Conservation (phyloP, 2,797 vertebrate genomes). For the Peromyscus attwateri region DNA sequence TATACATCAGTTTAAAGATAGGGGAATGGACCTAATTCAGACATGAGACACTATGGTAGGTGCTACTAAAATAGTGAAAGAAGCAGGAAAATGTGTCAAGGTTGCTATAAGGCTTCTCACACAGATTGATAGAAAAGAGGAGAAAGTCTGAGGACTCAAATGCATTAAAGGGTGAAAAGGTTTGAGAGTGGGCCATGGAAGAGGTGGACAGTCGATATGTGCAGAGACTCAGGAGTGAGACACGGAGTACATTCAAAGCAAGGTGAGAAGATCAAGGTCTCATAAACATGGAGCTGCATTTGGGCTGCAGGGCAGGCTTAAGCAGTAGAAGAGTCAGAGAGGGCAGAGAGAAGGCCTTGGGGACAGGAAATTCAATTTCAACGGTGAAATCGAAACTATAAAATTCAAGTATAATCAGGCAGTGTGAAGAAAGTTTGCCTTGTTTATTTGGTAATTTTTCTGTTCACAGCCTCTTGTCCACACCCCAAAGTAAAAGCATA, state of each 20-base stretch:
- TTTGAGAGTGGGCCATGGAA: fast-evolving
- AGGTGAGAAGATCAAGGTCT: not conserved
- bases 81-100: not conserved
- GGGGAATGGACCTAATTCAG: not conserved
- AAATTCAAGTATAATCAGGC: not conserved
- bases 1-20: not conserved
- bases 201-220: not conserved
- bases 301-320: fast-evolving
- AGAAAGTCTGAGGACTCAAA: not conserved
- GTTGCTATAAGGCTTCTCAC: not conserved
- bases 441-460: slow-evolving; percentile 11
- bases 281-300: not conserved
- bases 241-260: not conserved
- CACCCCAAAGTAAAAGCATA: not conserved
- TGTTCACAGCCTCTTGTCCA: not conserved
- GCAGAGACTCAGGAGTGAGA: not conserved
- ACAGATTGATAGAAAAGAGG: not conserved
- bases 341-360: not conserved
- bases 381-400: not conserved
- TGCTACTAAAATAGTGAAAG: not conserved
- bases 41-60: not conserved
- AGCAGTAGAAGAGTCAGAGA: not conserved
- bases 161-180: not conserved
- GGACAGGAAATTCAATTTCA: not conserved
- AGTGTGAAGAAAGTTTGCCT: not conserved